Evolutionary conservation across 2,888 invertebrate species (phyloP).

Genomic region (Papilio demoleus): DNA sequence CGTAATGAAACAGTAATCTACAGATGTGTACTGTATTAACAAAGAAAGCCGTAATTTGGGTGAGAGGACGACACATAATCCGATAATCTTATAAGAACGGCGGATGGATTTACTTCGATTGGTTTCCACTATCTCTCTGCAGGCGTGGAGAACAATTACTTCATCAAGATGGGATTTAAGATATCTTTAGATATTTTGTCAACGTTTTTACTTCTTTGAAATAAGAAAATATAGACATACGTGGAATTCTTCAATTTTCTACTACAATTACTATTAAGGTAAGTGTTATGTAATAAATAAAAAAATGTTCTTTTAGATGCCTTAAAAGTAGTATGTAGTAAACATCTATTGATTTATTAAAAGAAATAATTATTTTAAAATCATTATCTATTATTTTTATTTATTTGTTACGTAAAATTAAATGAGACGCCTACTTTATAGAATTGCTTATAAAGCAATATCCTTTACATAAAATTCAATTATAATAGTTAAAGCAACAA

Average conservation of each 20-base stretch:
- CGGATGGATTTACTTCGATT: constrained; percentile 28
- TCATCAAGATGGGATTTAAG: constrained; percentile 18
- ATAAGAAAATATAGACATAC: not conserved
- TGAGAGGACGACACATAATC: constrained; percentile 27
- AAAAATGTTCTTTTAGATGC: too few relatives aligned
- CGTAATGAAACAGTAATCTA: not conserved
- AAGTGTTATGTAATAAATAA: too few relatives aligned
- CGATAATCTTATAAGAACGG: constrained; percentile 33
- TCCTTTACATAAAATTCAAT: not conserved
- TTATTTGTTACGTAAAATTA: not conserved
- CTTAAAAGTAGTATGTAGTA: too few relatives aligned
- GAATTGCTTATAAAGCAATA: not conserved
- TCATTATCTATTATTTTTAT: too few relatives aligned
- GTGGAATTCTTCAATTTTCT: too few relatives aligned
- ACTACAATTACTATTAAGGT: too few relatives aligned
- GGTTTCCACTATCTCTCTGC: constrained; percentile 22
- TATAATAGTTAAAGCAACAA: not conserved
- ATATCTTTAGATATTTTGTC: not conserved
- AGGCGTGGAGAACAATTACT: constrained; percentile 39
- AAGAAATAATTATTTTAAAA: too few relatives aligned
- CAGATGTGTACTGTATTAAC: not conserved
- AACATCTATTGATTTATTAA: too few relatives aligned
- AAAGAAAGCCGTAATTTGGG: constrained; percentile 25
- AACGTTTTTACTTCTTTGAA: not conserved
- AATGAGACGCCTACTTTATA: not conserved